Base-by-base conservation (phyloP, 2,888 invertebrate species). In the Dusona sp. region DNA sequence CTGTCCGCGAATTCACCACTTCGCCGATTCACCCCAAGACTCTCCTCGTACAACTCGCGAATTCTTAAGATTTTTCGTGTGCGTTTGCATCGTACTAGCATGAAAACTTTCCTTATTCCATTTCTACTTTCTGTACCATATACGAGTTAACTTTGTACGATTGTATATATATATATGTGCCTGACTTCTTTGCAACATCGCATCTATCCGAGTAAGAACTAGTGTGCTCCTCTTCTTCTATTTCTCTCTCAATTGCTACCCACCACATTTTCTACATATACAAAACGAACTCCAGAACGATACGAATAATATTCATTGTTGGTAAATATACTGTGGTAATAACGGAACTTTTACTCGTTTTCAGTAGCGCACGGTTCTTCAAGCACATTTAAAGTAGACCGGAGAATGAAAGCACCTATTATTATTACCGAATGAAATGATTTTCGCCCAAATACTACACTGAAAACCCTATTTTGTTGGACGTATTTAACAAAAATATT, bases 11-110 rank as follows among this genome's bases (percentile, higher is more conserved):
- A 85, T 81, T 72, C 86, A 86, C 81, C 79, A 84, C 81, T 87
- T 84, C 65, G 65, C 74, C 81, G 84, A 82, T 87, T 87, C 79
- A 48, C 61, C 22, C 33, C 9, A 48, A 36, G 36, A 22, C 29
- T 45, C 29, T 29, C 7, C 61, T 29, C 61, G 25, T 72, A 75
- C 25, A 81, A 82, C 79, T 79, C 79, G 78, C 70, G 79, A 70
- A 84, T 87, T 87, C 86, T 84, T 70, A 79, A 87, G 74, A 87
- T 82, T 87, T 87, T 84, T 79, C 84, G 84, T 84, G 70, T 54
- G 74, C 84, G 78, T 79, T 79, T 72, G 48, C 75, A 70, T 22
- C 75, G 82, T 65, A 75, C 61, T 75, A 25, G 38, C 57, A 61
- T 29, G 29, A 72, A 79, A 84, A 87, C 75, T 87, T 87, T 84